Percentiles rank a stretch among this genome's conserved stretches.
Evolutionary conservation across 2,113 vertebrate species (phyloP).

Genomic region (Solea senegalensis): DNA sequence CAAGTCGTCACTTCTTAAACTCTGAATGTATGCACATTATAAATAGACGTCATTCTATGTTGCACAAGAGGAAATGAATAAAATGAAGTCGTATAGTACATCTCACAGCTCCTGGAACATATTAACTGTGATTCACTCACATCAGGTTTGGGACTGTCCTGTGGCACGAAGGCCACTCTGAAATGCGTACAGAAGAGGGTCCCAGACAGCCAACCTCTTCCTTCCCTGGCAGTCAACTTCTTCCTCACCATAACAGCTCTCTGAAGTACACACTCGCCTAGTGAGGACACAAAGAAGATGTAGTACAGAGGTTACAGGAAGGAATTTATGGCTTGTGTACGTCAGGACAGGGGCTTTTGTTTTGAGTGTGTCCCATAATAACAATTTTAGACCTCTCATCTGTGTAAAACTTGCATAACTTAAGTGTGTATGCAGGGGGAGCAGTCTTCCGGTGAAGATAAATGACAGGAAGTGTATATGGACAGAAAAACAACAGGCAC

Average conservation of each 20-base stretch:
- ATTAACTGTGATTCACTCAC: constrained; percentile 61
- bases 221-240: constrained; percentile 80
- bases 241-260: constrained; percentile 82
- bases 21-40: not conserved
- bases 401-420: not conserved
- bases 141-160: constrained; percentile 78
- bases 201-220: constrained; percentile 83
- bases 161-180: constrained; percentile 87
- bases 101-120: too few species aligned
- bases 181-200: constrained; percentile 90
- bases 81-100: too few species aligned
- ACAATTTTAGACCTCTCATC: not conserved
- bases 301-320: not conserved
- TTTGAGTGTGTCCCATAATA: not conserved
- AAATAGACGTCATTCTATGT: too few species aligned
- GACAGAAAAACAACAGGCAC: constrained; percentile 28
- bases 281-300: not conserved
- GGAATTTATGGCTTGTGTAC: fast-evolving
- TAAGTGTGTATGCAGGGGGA: not conserved
- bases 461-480: constrained; percentile 52
- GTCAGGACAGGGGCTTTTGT: not conserved
- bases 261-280: constrained; percentile 83
- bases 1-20: too few species aligned
- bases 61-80: too few species aligned
- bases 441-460: not conserved